Conservation (phyloP, 1,140 invertebrate genomes). For the Penaeus japonicus region DNA sequence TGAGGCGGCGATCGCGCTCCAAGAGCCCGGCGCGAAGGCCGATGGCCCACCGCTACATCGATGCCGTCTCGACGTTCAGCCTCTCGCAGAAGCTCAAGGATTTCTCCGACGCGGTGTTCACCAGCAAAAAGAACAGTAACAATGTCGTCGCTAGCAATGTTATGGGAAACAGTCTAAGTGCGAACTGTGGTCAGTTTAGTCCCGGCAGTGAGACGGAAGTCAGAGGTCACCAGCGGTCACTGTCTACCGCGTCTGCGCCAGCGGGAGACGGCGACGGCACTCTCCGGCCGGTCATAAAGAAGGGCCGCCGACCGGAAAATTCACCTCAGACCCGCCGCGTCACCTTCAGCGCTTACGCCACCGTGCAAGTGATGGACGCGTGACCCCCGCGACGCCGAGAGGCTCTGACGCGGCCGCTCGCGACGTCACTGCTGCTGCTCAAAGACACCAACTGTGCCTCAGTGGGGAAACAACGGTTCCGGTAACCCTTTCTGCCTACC, state of each 20-base stretch:
- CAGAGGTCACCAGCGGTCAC: slow-evolving; percentile 26
- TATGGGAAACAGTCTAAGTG: neutral
- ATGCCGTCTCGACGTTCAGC: slow-evolving; percentile 49
- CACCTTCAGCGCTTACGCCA: slow-evolving; percentile 59
- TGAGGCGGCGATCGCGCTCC: slow-evolving; percentile 49
- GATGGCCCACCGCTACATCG: slow-evolving; percentile 40
- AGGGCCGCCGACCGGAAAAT: slow-evolving; percentile 37
- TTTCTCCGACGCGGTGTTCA: slow-evolving; percentile 54
- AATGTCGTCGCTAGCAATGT: neutral
- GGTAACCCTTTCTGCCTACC: no score
- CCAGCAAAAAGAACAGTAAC: neutral
- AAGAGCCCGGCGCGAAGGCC: slow-evolving; percentile 57
- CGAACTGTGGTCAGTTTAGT: neutral
- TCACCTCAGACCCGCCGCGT: slow-evolving; percentile 47
- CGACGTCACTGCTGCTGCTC: neutral
- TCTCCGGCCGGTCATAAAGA: slow-evolving; percentile 58
- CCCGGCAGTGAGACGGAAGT: neutral
- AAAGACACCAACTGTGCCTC: neutral
- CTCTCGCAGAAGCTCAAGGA: slow-evolving; percentile 53
- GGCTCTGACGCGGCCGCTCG: neutral
- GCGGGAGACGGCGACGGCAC: neutral
- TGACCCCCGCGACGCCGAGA: slow-evolving; percentile 3
- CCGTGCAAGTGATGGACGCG: slow-evolving; percentile 59
- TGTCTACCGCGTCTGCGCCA: neutral
- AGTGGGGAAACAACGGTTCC: neutral